phyloP scores from a whole-genome alignment of 1,140 invertebrate genomes.

The Lerema accius region DNA sequence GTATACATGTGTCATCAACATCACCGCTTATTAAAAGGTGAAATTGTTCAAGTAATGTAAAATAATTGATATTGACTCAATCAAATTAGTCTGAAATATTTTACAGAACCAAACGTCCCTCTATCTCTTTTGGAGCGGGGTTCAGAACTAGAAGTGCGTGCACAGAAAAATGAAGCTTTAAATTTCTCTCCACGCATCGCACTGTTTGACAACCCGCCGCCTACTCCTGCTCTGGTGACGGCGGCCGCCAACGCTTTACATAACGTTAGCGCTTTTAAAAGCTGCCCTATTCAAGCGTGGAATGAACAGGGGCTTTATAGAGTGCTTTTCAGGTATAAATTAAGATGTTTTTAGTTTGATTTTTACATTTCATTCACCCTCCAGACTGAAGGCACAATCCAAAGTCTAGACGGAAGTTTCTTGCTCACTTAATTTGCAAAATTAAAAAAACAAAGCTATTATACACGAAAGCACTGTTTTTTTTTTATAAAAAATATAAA shows the following conservation, averaged over 20 bases:
- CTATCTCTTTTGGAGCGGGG: conserved; percentile 60
- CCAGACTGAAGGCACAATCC: no score
- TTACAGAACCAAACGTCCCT: conserved; percentile 69
- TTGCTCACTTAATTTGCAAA: no score
- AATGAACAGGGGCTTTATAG: conserved; percentile 68
- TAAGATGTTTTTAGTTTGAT: no score
- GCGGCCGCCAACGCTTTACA: conserved; percentile 56
- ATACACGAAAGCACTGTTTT: no score
- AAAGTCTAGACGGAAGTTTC: no score
- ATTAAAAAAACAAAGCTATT: no score
- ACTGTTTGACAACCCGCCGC: conserved; percentile 45
- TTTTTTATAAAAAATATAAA: no score
- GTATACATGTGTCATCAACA: no score
- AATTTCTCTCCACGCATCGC: conserved; percentile 40
- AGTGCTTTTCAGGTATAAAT: conserved; percentile 63
- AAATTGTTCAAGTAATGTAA: no score
- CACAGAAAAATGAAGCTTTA: conserved; percentile 56
- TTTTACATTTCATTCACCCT: no score
- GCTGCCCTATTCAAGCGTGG: conserved; percentile 56
- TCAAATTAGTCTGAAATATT: not conserved
- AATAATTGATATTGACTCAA: no score
- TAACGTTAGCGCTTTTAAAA: conserved; percentile 56
- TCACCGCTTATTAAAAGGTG: no score
- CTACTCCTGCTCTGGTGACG: conserved; percentile 53
- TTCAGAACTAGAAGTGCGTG: conserved; percentile 63